These are phyloP conservation scores for Etheostoma nigrum DNA, from an alignment of 2,797 vertebrate genomes.

Conservation along the genomic window DNA sequence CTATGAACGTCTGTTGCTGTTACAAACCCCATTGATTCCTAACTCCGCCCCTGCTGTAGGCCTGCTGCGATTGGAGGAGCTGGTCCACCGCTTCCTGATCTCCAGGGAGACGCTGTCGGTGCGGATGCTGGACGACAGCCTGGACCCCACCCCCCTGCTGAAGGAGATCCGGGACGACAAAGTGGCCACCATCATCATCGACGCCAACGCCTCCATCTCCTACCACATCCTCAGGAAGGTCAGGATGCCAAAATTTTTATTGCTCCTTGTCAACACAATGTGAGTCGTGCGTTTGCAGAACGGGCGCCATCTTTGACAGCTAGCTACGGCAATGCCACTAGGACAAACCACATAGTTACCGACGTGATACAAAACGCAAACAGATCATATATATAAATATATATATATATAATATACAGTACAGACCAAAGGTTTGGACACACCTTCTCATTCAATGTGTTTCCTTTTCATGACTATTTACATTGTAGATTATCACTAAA, in stretches of 20 bases:
- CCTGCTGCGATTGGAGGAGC: conserved; percentile 91
- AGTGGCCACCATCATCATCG: conserved; percentile 93
- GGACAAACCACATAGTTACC: no score
- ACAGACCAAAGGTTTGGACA: no score
- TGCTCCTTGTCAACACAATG: no score
- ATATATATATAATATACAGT: no score
- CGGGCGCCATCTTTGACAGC: no score
- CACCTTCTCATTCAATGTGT: no score
- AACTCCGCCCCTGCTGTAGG: conserved; percentile 74
- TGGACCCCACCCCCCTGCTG: conserved; percentile 91
- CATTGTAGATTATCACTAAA: no score
- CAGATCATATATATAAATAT: no score
- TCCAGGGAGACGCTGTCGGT: conserved; percentile 92
- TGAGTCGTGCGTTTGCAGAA: no score
- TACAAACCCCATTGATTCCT: neutral
- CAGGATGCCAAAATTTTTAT: neutral
- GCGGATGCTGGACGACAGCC: conserved; percentile 90
- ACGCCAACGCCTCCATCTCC: conserved; percentile 91
- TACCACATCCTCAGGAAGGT: conserved; percentile 80
- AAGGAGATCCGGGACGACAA: conserved; percentile 96
- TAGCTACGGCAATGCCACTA: no score
- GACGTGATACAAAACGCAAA: no score
- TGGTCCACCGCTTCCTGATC: conserved; percentile 93
- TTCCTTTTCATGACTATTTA: no score
- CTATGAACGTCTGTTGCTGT: neutral